Conservation (phyloP, 2,113 vertebrate genomes). For the Centrocercus urophasianus region DNA sequence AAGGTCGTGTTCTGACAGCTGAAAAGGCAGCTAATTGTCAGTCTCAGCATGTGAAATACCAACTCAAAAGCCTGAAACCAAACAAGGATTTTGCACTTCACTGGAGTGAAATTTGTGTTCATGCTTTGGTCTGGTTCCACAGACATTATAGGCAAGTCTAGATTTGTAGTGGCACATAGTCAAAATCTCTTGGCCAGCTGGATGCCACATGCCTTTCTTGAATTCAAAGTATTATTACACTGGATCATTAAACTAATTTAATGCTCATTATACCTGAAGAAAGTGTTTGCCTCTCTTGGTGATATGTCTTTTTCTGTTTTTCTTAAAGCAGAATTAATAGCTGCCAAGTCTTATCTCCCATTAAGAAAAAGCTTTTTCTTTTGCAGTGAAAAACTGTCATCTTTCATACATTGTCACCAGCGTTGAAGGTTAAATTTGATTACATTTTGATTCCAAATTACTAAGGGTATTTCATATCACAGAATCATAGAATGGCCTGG, state of each 20-base stretch:
- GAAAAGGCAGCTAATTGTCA: conserved; percentile 14
- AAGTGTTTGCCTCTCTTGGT: background rate
- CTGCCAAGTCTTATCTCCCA: background rate
- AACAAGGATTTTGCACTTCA: background rate
- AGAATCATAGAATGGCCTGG: too few species aligned
- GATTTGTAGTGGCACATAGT: conserved; percentile 17
- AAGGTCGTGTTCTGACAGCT: background rate
- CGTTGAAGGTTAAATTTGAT: background rate
- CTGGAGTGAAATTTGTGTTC: background rate
- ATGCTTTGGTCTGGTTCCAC: background rate
- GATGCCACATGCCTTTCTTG: conserved; percentile 4
- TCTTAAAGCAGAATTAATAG: background rate
- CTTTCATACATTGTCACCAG: background rate
- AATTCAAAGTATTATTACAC: conserved; percentile 10
- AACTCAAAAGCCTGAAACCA: background rate
- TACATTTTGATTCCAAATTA: background rate
- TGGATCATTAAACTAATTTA: conserved; percentile 45
- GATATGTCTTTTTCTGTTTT: background rate
- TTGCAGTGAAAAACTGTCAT: background rate
- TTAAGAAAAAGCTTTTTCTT: background rate
- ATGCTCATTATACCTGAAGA: background rate
- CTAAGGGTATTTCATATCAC: background rate
- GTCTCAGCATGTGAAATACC: background rate
- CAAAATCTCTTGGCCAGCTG: conserved; percentile 25
- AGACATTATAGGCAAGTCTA: background rate